Percentiles rank a stretch among this genome's conserved stretches.
Evolutionary conservation across 2,888 invertebrate genomes (phyloP).

Genomic region (Pheosia tremula): DNA sequence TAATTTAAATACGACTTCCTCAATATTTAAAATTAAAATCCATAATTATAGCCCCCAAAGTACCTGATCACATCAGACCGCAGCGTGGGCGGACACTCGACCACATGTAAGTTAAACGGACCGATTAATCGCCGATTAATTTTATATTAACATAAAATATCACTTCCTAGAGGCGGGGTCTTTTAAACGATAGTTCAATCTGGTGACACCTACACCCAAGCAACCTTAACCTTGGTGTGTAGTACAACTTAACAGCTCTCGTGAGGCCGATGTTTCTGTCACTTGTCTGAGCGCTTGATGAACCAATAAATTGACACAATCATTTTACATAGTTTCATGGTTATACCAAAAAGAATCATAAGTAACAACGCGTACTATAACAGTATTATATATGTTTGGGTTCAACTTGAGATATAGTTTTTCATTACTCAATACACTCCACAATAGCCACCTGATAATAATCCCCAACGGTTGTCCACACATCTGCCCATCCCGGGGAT

Average conservation of each 20-base stretch:
- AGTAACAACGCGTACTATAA: no score
- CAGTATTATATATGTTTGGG: no score
- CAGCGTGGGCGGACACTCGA: neutral
- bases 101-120: slow-evolving; percentile 3
- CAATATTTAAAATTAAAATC: neutral
- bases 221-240: neutral
- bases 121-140: slow-evolving; percentile 1
- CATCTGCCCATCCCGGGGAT: slow-evolving; percentile 33
- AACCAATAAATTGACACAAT: no score
- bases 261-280: neutral
- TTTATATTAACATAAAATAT: slow-evolving; percentile 4
- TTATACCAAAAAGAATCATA: no score
- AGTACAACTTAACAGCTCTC: neutral
- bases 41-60: neutral
- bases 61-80: neutral
- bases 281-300: no score
- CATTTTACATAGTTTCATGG: no score
- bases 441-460: neutral
- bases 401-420: no score
- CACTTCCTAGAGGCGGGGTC: slow-evolving; percentile 26
- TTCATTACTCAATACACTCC: neutral
- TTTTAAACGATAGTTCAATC: slow-evolving; percentile 30
- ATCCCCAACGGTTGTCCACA: neutral
- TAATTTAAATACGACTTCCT: no score
- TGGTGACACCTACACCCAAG: slow-evolving; percentile 30